These are phyloP conservation scores for Colostygia pectinataria DNA, from an alignment of 2,888 invertebrate species.

Conservation along the genomic window DNA sequence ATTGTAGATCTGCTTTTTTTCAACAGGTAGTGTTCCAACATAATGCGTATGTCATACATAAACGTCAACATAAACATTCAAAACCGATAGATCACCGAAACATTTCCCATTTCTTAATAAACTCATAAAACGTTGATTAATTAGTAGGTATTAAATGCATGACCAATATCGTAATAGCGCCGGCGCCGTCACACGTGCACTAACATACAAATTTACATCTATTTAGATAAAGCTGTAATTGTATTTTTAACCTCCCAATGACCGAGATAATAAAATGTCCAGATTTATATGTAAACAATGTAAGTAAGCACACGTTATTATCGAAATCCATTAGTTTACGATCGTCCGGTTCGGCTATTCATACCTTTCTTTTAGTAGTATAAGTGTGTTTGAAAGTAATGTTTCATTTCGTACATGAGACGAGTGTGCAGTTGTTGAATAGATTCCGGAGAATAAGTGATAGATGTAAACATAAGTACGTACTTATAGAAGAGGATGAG, in stretches of 20 bases:
- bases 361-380: neutral
- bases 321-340: conserved; percentile 21
- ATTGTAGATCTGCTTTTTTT: too few relatives aligned
- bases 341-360: conserved; percentile 11
- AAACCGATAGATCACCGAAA: too few relatives aligned
- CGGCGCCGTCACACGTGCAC: conserved; percentile 16
- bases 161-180: neutral
- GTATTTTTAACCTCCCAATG: conserved; percentile 35
- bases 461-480: conserved; percentile 11
- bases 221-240: conserved; percentile 29
- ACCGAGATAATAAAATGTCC: conserved; percentile 33
- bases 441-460: conserved; percentile 19
- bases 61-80: too few relatives aligned
- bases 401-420: conserved; percentile 23
- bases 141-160: neutral
- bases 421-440: conserved; percentile 20
- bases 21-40: too few relatives aligned
- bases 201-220: conserved; percentile 24
- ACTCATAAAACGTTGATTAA: too few relatives aligned
- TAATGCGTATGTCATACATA: too few relatives aligned
- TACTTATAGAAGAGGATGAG: conserved; percentile 22
- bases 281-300: conserved; percentile 39
- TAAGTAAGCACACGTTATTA: conserved; percentile 54
- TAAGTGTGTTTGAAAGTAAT: conserved; percentile 5
- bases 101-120: too few relatives aligned